Percentiles rank a stretch among this genome's conserved stretches.
These are phyloP conservation scores for Dipodomys merriami DNA, from an alignment of 2,113 vertebrate genomes.

Conservation along the genomic window DNA sequence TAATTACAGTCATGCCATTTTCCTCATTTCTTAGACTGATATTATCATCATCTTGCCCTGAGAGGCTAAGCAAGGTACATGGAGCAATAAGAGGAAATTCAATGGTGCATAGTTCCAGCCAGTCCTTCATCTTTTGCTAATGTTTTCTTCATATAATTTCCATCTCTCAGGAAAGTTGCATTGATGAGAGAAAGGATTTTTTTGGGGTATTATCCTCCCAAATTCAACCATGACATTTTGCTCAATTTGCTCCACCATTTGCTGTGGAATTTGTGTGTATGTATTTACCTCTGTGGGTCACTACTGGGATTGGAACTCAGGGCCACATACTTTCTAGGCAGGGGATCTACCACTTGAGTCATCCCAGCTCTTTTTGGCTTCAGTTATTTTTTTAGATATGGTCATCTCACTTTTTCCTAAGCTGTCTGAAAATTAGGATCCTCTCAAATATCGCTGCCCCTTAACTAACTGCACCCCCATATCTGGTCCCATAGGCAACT, in stretches of 20 bases:
- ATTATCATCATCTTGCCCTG: not conserved
- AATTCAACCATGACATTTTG: not conserved
- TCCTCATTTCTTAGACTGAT: conserved; percentile 6
- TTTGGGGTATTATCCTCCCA: not conserved
- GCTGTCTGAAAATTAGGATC: too few relatives aligned
- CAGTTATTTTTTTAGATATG: too few relatives aligned
- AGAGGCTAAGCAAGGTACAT: not conserved
- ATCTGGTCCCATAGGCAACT: not conserved
- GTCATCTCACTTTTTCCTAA: too few relatives aligned
- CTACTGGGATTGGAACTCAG: too few relatives aligned
- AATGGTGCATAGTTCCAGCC: not conserved
- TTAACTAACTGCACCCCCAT: too few relatives aligned
- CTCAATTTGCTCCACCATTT: not conserved
- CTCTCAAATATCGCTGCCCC: too few relatives aligned
- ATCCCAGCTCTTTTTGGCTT: too few relatives aligned
- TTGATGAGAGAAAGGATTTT: not conserved
- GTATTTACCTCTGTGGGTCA: too few relatives aligned
- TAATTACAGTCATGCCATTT: conserved; percentile 52
- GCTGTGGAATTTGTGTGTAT: not conserved
- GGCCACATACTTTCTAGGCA: too few relatives aligned
- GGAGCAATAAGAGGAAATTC: not conserved
- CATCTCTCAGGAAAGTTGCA: conserved; percentile 42
- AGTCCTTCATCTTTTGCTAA: not conserved
- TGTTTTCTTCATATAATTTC: conserved; percentile 24
- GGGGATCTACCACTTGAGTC: too few relatives aligned